Percentiles rank a stretch among this genome's conserved stretches.
These are phyloP conservation scores for Capricornis sumatraensis DNA, from an alignment of 2,113 vertebrate species.

Conservation along the genomic window DNA sequence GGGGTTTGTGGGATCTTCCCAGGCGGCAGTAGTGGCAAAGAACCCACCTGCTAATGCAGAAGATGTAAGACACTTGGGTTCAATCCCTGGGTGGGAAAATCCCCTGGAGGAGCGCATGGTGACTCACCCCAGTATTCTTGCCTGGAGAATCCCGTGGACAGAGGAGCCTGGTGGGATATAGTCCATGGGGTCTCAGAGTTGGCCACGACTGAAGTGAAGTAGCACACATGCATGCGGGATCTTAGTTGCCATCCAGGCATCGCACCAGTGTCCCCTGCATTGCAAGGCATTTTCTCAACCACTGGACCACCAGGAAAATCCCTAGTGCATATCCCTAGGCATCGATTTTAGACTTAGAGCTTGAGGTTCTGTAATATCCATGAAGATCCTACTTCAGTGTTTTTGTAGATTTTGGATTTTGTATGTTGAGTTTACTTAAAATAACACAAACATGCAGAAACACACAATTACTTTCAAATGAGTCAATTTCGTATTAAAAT, in stretches of 20 bases:
- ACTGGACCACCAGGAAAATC: neutral
- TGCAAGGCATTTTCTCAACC: neutral
- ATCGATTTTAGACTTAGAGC: neutral
- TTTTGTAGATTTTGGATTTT: neutral
- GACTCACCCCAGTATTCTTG: neutral
- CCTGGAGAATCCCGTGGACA: neutral
- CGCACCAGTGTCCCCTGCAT: neutral
- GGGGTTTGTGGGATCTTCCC: neutral
- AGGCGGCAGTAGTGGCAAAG: neutral
- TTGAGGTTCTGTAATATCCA: neutral
- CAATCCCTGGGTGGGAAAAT: neutral
- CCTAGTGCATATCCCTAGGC: accelerated
- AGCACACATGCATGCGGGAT: accelerated
- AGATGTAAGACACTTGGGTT: neutral
- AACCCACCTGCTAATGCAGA: neutral
- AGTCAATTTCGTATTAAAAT: neutral
- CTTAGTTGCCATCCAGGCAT: neutral
- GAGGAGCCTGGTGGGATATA: neutral
- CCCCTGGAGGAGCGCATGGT: neutral
- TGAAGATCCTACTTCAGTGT: too few species aligned
- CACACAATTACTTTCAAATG: neutral
- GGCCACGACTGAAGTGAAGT: accelerated
- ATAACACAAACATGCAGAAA: neutral
- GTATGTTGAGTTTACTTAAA: neutral
- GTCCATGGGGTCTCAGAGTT: neutral